phyloP scores from a whole-genome alignment of 2,888 invertebrate genomes.

The Melieria omissa region DNA sequence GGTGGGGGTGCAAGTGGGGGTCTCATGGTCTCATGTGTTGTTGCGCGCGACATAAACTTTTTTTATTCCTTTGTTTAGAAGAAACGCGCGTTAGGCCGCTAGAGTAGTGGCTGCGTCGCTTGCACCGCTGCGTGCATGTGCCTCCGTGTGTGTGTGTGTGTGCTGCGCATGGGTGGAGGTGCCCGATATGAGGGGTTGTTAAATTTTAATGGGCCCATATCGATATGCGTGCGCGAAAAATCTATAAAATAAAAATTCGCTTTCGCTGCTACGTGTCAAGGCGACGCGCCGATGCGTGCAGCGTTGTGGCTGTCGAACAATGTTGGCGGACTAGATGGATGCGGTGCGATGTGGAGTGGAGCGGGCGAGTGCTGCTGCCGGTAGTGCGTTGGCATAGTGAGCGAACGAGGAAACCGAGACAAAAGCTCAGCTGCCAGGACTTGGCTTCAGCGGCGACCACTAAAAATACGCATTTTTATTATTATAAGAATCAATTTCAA shows the following conservation, averaged over 20 bases:
- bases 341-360: too few relatives aligned
- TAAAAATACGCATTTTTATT: too few relatives aligned
- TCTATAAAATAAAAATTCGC: constrained; percentile 56
- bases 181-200: constrained; percentile 46
- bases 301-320: too few relatives aligned
- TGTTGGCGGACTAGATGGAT: too few relatives aligned
- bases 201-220: constrained; percentile 63
- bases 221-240: constrained; percentile 56
- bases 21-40: constrained; percentile 55
- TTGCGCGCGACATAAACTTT: constrained; percentile 58
- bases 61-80: constrained; percentile 62
- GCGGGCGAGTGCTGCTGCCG: too few relatives aligned
- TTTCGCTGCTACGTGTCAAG: constrained; percentile 47
- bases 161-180: neutral
- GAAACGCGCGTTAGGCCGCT: constrained; percentile 45
- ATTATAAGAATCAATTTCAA: too few relatives aligned
- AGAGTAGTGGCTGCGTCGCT: constrained; percentile 1
- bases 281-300: constrained; percentile 6
- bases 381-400: too few relatives aligned
- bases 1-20: constrained; percentile 35
- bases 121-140: constrained; percentile 23
- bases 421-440: too few relatives aligned
- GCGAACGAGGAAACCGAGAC: too few relatives aligned
- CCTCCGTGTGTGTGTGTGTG: neutral
- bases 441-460: too few relatives aligned